These are phyloP conservation scores for Drosophila simulans DNA, from an alignment of 1,140 invertebrate species.

Conservation along the genomic window DNA sequence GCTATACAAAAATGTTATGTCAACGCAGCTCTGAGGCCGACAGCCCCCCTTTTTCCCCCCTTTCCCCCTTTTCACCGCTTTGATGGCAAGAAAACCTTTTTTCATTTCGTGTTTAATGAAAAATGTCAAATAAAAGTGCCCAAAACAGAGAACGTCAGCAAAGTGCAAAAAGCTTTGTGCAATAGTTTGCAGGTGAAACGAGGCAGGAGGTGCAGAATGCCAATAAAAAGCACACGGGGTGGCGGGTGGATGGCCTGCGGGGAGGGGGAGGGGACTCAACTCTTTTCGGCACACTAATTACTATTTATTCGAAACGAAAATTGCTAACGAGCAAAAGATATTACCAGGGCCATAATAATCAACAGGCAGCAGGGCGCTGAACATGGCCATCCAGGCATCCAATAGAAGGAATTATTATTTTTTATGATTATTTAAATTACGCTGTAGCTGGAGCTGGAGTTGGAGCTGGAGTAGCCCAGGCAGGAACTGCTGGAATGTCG, in stretches of 20 bases:
- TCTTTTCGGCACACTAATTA: conserved; percentile 78
- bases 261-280: conserved; percentile 17
- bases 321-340: conserved; percentile 82
- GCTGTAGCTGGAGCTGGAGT: conserved; percentile 29
- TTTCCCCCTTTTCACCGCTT: neutral
- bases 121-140: conserved; percentile 83
- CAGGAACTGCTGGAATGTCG: conserved; percentile 58
- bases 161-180: conserved; percentile 76
- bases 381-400: conserved; percentile 21
- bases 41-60: conserved; percentile 1
- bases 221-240: conserved; percentile 2
- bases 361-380: conserved; percentile 43
- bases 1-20: conserved; percentile 75
- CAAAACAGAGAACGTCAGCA: conserved; percentile 73
- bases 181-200: conserved; percentile 58
- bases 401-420: conserved; percentile 80
- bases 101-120: conserved; percentile 79
- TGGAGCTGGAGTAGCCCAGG: conserved; percentile 4
- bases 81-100: conserved; percentile 60
- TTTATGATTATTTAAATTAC: conserved; percentile 83
- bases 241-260: neutral
- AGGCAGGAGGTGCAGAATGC: conserved; percentile 10
- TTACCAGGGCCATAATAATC: conserved; percentile 74
- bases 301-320: conserved; percentile 82
- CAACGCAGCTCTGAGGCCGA: conserved; percentile 54